These are phyloP conservation scores for Malthinus flaveolus DNA, from an alignment of 2,888 invertebrate species.

Conservation along the genomic window DNA sequence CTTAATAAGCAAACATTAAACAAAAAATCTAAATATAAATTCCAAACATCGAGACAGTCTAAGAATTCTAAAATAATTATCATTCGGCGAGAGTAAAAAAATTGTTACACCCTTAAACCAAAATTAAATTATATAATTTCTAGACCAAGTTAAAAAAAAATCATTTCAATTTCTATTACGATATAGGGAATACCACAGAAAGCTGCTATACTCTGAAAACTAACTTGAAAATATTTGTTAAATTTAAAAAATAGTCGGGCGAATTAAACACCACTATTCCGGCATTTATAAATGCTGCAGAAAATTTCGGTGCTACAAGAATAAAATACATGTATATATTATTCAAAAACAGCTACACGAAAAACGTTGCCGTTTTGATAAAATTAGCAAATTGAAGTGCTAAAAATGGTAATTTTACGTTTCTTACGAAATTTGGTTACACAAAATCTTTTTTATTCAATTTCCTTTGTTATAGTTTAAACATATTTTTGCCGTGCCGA, in stretches of 20 bases:
- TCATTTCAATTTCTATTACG: slow-evolving; percentile 14
- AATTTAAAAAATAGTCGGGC: slow-evolving; percentile 4
- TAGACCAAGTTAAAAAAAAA: background rate
- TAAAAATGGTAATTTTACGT: slow-evolving; percentile 11
- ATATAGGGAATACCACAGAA: slow-evolving; percentile 4
- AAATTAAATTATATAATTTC: background rate
- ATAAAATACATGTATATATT: slow-evolving; percentile 24
- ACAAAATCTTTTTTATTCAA: background rate
- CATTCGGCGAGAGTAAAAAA: background rate
- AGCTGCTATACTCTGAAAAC: slow-evolving; percentile 17
- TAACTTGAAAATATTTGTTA: slow-evolving; percentile 12
- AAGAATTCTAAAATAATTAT: slow-evolving; percentile 14
- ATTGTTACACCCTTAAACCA: background rate
- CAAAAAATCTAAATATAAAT: slow-evolving; percentile 19
- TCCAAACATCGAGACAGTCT: slow-evolving; percentile 18
- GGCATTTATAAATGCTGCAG: slow-evolving; percentile 1
- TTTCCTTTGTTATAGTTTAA: background rate
- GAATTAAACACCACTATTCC: too few species aligned
- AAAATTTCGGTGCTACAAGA: slow-evolving; percentile 15
- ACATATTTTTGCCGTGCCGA: slow-evolving; percentile 24
- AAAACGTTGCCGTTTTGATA: slow-evolving; percentile 23
- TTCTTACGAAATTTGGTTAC: too few species aligned
- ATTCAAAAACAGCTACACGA: slow-evolving; percentile 22
- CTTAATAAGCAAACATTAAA: slow-evolving; percentile 26
- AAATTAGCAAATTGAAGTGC: slow-evolving; percentile 29